Evolutionary conservation across 2,113 vertebrate species (phyloP), one percentile per base, ranked within the genome.

Genomic region (Serilophus lunatus): DNA sequence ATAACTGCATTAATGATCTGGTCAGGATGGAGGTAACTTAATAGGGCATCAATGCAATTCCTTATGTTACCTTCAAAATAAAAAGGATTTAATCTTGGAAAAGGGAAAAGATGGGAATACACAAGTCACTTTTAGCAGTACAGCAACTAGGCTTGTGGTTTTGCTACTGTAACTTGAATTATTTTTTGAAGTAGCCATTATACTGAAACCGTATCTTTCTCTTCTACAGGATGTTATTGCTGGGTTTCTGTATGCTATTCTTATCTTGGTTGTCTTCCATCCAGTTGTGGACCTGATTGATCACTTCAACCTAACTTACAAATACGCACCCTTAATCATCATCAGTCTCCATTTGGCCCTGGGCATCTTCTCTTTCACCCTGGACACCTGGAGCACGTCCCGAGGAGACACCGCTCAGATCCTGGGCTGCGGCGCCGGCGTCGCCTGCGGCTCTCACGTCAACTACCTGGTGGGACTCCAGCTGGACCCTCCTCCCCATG

Each of bases 301-400:
- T 96, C 94, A 92, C 88, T 99, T 99, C 97, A 99, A 99, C 95
- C 96, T 98, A 95, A 98, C 98, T 26, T 98, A 97, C 95, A 97
- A 91, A 95, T 99, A 98, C 4, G 98, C 99, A 6, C 99, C 99
- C 2, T 90, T 99, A 42, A 87, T 99, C 87, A 99, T 99, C 97
- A 96, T 99, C 47, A 98, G 98, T 25, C 96, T 99, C n/a, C 99
- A 99, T 83, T 94, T 99, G 36, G 98, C 96, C 35, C 85, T 99
- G 97, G 99, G 99, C 61, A 98, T 99, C 91, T 99, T 99, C 96
- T 99, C 99, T 68, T 99, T 99, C 96, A 99, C 98, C 12, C 98
- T 99, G 61, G 99, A 99, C 95, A 99, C 99, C 15, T 99, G 99
- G 99, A 99, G 99, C 97, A 99, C 99, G 1, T 99, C 99, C 0